These are phyloP conservation scores for Ceratosolen solmsi DNA, from an alignment of 1,140 invertebrate species.

Conservation along the genomic window DNA sequence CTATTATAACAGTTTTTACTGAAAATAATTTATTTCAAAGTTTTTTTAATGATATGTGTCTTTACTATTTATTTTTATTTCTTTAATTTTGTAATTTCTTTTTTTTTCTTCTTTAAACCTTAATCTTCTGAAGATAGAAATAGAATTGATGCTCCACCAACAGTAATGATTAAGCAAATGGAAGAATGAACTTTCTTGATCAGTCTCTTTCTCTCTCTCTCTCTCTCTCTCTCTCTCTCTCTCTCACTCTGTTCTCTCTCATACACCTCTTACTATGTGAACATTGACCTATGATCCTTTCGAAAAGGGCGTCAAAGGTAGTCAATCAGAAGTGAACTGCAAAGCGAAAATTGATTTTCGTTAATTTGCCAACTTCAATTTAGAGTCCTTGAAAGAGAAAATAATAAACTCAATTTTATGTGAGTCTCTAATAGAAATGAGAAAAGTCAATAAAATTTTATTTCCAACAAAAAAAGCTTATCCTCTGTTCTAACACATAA, in stretches of 20 bases:
- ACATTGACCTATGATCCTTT: slow-evolving; percentile 3
- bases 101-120: not conserved
- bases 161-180: not conserved
- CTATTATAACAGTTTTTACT: too few relatives aligned
- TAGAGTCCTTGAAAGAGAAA: slow-evolving; percentile 5
- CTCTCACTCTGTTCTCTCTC: too few relatives aligned
- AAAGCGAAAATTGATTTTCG: slow-evolving; percentile 26
- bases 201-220: too few relatives aligned
- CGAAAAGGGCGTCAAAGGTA: not conserved
- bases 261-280: too few relatives aligned
- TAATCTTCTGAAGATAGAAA: too few relatives aligned
- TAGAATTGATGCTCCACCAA: too few relatives aligned
- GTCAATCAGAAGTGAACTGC: slow-evolving; percentile 21
- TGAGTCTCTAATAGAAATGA: too few relatives aligned
- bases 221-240: not conserved
- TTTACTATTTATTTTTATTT: not conserved
- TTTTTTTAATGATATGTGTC: not conserved
- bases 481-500: too few relatives aligned
- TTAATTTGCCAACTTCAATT: slow-evolving; percentile 39
- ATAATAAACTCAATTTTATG: slow-evolving; percentile 23
- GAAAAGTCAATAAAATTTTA: too few relatives aligned
- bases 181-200: slow-evolving; percentile 14
- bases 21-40: too few relatives aligned
- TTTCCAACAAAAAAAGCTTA: too few relatives aligned
- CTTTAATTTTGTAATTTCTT: not conserved